Conservation (phyloP, 1,140 invertebrate species). For the Luehdorfia chinensis region DNA sequence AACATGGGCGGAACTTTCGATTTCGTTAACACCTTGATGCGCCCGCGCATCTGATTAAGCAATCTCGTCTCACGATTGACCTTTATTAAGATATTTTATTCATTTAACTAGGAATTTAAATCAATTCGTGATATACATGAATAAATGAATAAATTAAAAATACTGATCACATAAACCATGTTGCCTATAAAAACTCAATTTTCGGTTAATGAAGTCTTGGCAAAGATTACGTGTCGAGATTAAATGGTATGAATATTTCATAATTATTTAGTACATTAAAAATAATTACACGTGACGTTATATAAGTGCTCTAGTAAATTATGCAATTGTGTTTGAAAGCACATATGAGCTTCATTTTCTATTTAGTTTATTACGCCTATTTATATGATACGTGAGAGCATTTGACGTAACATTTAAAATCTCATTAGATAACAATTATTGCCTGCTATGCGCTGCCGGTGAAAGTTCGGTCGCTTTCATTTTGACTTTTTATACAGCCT, state of each 20-base stretch:
- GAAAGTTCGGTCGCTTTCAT: conserved; percentile 36
- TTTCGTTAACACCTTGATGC: conserved; percentile 43
- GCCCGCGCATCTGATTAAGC: conserved; percentile 31
- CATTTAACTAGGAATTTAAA: background rate
- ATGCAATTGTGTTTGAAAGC: no score
- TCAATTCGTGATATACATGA: no score
- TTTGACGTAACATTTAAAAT: conserved; percentile 39
- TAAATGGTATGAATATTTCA: no score
- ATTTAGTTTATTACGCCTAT: conserved; percentile 4
- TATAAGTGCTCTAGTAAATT: no score
- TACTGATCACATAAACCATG: no score
- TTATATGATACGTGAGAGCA: conserved; percentile 5
- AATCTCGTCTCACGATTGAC: conserved; percentile 34
- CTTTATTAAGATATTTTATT: conserved; percentile 38
- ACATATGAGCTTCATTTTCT: conserved; percentile 7
- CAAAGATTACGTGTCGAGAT: no score
- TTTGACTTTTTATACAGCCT: conserved; percentile 15
- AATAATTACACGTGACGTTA: background rate
- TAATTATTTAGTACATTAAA: no score
- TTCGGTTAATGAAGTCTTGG: no score
- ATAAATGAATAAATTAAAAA: no score
- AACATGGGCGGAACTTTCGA: conserved; percentile 53
- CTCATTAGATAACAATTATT: conserved; percentile 49
- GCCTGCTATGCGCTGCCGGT: conserved; percentile 25
- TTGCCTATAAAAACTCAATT: no score